These are phyloP conservation scores for Labia minor DNA, from an alignment of 2,888 invertebrate species.

Conservation along the genomic window DNA sequence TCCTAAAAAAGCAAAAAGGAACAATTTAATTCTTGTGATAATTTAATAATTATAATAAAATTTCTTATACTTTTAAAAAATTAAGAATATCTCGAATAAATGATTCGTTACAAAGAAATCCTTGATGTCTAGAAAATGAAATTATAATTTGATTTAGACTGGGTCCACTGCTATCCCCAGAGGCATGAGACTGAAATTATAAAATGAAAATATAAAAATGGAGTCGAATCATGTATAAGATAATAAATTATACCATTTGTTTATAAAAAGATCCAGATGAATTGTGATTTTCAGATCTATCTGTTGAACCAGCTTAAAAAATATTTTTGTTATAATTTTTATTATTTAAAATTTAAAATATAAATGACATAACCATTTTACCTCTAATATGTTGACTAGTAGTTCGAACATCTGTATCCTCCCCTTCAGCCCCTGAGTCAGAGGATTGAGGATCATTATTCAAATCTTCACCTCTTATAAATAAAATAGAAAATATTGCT, in stretches of 20 bases:
- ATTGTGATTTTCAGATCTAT: neutral
- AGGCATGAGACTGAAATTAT: neutral
- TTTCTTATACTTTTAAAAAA: neutral
- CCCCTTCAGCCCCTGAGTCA: neutral
- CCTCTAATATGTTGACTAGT: neutral
- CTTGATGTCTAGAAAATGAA: neutral
- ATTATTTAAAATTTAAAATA: no score
- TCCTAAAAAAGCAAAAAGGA: slow-evolving; percentile 31
- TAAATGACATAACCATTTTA: no score
- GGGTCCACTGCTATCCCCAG: neutral
- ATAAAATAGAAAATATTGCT: neutral
- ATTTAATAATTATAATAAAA: neutral
- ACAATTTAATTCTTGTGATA: no score
- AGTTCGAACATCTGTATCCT: neutral
- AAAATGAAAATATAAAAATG: neutral
- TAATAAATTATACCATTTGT: neutral
- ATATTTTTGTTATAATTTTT: neutral
- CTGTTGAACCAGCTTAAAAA: neutral
- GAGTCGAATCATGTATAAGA: neutral
- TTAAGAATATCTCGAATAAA: neutral
- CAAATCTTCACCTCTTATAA: neutral
- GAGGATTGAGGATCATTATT: neutral
- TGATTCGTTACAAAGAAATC: neutral
- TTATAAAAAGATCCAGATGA: neutral
- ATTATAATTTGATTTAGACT: neutral